Evolutionary conservation across 1,140 invertebrate genomes (phyloP).

Genomic region (Teleogryllus occipitalis): DNA sequence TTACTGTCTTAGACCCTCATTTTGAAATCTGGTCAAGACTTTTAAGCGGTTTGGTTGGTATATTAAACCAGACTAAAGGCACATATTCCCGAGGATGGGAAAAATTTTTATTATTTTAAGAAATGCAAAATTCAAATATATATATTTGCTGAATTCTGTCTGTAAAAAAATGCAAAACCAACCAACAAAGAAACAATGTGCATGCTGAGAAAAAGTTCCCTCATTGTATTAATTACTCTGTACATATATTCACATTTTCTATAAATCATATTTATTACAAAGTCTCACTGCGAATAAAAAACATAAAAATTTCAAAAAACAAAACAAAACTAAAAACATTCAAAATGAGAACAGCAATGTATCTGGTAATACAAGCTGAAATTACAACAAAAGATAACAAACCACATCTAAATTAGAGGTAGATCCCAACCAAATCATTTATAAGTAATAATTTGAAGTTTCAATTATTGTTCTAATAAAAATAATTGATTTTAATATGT

Average conservation of each 20-base stretch:
- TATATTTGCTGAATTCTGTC: conserved; percentile 25
- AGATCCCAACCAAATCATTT: conserved; percentile 2
- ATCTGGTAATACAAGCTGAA: conserved; percentile 21
- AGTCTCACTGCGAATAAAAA: conserved; percentile 18
- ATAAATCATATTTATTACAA: conserved; percentile 23
- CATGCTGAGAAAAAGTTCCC: conserved; percentile 21
- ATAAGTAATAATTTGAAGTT: not conserved
- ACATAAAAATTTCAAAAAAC: not conserved
- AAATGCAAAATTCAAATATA: conserved; percentile 23
- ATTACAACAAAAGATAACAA: conserved; percentile 12
- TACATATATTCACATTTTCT: conserved; percentile 24
- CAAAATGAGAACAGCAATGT: conserved; percentile 19
- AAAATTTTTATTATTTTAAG: conserved; percentile 4
- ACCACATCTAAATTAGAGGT: not conserved
- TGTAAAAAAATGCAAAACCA: conserved; percentile 21
- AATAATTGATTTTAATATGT: not conserved
- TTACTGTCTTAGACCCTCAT: not conserved
- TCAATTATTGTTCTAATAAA: not conserved
- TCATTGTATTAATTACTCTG: conserved; percentile 20
- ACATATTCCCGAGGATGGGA: not conserved
- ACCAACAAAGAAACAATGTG: conserved; percentile 23
- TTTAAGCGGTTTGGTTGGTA: not conserved
- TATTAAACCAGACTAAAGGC: not conserved
- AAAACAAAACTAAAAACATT: conserved; percentile 10
- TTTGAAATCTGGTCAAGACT: not conserved